Percentiles rank a stretch among this genome's conserved stretches.
These are phyloP conservation scores for Lepidurus apus DNA, from an alignment of 1,140 invertebrate species.

Conservation along the genomic window DNA sequence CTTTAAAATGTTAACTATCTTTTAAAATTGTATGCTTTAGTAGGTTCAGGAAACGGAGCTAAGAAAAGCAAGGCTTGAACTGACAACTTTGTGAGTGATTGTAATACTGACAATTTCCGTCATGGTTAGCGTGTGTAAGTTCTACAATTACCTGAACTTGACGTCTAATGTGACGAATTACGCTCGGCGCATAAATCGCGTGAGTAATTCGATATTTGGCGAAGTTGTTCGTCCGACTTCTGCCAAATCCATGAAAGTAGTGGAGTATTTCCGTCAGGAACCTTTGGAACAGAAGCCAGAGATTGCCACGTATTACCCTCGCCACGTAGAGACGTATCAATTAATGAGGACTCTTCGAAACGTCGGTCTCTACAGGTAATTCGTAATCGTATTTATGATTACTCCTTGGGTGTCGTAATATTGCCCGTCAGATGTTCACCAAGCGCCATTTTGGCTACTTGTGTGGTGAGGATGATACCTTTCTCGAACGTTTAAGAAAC, in stretches of 20 bases:
- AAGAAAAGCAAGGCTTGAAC: no score
- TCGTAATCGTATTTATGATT: not conserved
- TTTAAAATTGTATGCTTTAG: no score
- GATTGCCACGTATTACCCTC: slow-evolving; percentile 78
- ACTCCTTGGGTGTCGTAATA: not conserved
- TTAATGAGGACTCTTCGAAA: slow-evolving; percentile 64
- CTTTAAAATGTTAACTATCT: no score
- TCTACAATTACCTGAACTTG: slow-evolving; percentile 34
- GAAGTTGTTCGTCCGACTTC: slow-evolving; percentile 73
- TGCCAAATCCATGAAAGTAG: slow-evolving; percentile 61
- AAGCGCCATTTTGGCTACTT: not conserved
- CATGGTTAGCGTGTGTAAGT: slow-evolving; percentile 22
- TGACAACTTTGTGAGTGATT: not conserved
- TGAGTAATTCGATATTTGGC: slow-evolving; percentile 84
- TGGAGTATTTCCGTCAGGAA: slow-evolving; percentile 66
- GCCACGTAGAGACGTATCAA: slow-evolving; percentile 64
- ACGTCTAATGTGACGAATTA: slow-evolving; percentile 59
- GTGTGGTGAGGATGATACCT: not conserved
- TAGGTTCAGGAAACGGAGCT: no score
- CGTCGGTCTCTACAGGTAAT: slow-evolving; percentile 63
- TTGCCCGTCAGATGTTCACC: not conserved
- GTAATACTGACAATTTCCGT: not conserved
- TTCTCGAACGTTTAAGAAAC: slow-evolving; percentile 3
- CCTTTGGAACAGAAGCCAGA: slow-evolving; percentile 68
- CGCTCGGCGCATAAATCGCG: slow-evolving; percentile 72